Evolutionary conservation across 2,888 invertebrate genomes (phyloP).

Genomic region (Zelleria hepariella): DNA sequence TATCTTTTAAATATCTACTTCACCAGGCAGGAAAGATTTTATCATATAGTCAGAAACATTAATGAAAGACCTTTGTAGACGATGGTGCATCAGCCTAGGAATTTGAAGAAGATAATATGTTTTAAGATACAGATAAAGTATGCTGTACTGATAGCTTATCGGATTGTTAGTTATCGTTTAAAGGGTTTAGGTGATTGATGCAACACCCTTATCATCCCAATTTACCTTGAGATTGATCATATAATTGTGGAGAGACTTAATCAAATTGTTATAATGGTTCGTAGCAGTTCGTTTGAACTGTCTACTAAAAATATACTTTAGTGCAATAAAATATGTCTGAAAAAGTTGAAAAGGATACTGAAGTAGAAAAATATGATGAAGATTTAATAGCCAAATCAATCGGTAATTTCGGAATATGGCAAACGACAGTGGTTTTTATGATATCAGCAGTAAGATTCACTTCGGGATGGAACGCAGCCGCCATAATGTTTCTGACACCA

Average conservation of each 20-base stretch:
- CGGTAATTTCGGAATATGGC: slow-evolving; percentile 38
- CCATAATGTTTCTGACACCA: slow-evolving; percentile 35
- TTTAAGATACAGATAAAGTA: too few relatives aligned
- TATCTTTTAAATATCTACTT: too few relatives aligned
- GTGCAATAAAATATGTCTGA: background rate
- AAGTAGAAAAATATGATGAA: slow-evolving; percentile 18
- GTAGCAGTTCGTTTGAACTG: background rate
- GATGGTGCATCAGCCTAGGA: too few relatives aligned
- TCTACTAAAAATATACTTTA: background rate
- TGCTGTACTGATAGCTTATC: too few relatives aligned
- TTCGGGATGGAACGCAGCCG: slow-evolving; percentile 29
- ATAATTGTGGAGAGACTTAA: background rate
- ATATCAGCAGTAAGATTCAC: slow-evolving; percentile 24
- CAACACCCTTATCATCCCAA: background rate
- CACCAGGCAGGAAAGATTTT: too few relatives aligned
- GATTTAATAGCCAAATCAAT: slow-evolving; percentile 40
- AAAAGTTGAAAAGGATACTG: slow-evolving; percentile 6
- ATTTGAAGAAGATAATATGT: too few relatives aligned
- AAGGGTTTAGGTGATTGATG: background rate
- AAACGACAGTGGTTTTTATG: slow-evolving; percentile 22
- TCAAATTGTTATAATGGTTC: background rate
- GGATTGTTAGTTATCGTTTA: background rate
- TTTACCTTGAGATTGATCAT: background rate
- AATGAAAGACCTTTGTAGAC: too few relatives aligned
- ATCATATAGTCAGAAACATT: too few relatives aligned